Conservation (phyloP, 2,113 vertebrate species). For the Gymnorhina tibicen region DNA sequence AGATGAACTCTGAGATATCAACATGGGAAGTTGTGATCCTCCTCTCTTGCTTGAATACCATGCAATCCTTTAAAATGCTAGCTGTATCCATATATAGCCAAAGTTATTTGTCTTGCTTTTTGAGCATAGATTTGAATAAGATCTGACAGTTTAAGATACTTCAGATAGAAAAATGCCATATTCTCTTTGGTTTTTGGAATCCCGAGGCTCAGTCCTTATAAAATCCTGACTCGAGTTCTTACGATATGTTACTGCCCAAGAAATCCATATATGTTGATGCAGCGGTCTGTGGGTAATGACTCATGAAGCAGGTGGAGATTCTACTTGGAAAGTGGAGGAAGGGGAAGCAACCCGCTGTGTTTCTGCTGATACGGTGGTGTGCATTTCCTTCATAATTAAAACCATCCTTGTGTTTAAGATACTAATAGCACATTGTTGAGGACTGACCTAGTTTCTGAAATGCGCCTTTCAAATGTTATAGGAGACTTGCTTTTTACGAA, state of each 20-base stretch:
- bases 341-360: neutral
- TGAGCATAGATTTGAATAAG: neutral
- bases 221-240: neutral
- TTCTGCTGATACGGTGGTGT: neutral
- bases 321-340: neutral
- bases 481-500: neutral
- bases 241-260: neutral
- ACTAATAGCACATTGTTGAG: neutral
- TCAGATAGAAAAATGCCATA: neutral
- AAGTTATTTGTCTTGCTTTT: neutral
- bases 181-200: neutral
- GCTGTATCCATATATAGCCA: neutral
- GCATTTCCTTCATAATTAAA: neutral
- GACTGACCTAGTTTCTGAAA: neutral
- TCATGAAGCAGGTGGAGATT: neutral
- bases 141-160: neutral
- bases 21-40: neutral
- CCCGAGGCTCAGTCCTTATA: neutral
- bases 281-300: neutral
- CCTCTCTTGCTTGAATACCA: neutral
- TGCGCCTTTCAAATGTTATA: neutral
- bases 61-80: neutral
- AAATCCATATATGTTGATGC: neutral
- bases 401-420: neutral
- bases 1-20: neutral